Base-by-base conservation (phyloP, 1,140 invertebrate genomes). In the Drosophila aff. region DNA sequence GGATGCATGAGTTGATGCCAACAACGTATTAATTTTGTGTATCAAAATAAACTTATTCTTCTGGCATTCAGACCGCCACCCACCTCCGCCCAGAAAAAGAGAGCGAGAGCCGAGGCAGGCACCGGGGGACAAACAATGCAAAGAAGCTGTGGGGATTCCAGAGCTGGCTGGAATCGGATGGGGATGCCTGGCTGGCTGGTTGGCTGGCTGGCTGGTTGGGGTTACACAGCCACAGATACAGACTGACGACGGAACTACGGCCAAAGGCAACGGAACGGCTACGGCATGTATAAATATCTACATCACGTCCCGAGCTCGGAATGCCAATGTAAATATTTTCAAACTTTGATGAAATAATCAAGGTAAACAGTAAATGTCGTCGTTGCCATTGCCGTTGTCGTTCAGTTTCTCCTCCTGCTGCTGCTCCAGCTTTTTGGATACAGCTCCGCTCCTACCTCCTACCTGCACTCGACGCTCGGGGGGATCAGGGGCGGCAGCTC, bases 281-380 rank as follows among this genome's bases (percentile, higher is more conserved):
- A 61, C 62, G 72, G 63, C 77, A 89, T 90, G 78, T 89, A 89
- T 89, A 89, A 89, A 89, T 89, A 89, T 89, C 84, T 90, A 89
- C 84, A 89, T 89, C 84, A 89, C 84, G 84, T 89, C 84, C 84
- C 84, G 65, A 81, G 85, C 85, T 84, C 81, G 84, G 84, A 89
- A 89, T 89, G 84, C 84, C 84, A 89, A 89, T 89, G 84, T 89
- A 89, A 89, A 89, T 89, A 89, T 89, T 89, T 87, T 89, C 84
- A 89, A 89, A 89, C 84, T 89, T 89, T 89, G 84, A 89, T 89
- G 84, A 89, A 89, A 89, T 89, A 89, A 89, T 89, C 84, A 89
- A 87, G 84, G 84, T 87, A 87, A 87, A 87, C 84, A 87, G 84
- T 87, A 87, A 87, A 87, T 87, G 83, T 87, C 85, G 83, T 83